Conservation (phyloP, 2,888 invertebrate species). For the Bursaphelenchus okinawaensis region DNA sequence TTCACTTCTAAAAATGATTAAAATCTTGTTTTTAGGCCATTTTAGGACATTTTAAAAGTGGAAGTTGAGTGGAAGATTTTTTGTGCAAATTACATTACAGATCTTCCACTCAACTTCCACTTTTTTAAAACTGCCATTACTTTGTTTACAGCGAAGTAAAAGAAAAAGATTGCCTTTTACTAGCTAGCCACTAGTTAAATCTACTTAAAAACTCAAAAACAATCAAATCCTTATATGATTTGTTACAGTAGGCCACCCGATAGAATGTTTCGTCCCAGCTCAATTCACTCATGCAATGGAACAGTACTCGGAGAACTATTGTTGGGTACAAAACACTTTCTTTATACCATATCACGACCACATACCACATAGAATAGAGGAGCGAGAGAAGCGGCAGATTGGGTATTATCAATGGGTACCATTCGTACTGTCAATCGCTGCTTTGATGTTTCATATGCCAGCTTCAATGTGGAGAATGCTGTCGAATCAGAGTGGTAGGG, state of each 20-base stretch:
- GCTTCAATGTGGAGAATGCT: constrained; percentile 57
- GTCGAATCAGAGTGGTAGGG: constrained; percentile 52
- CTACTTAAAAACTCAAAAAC: too few relatives aligned
- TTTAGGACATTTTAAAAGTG: too few relatives aligned
- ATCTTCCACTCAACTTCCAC: too few relatives aligned
- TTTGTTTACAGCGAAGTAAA: too few relatives aligned
- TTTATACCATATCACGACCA: constrained; percentile 58
- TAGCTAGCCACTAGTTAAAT: too few relatives aligned
- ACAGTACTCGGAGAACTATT: constrained; percentile 61
- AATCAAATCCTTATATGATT: constrained; percentile 5
- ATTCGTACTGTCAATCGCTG: constrained; percentile 55
- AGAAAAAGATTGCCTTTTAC: too few relatives aligned
- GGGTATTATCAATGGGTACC: constrained; percentile 55
- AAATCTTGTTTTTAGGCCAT: too few relatives aligned
- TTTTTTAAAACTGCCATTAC: too few relatives aligned
- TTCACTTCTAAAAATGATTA: too few relatives aligned
- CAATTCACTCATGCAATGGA: constrained; percentile 63
- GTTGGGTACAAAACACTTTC: constrained; percentile 56
- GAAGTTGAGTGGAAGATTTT: too few relatives aligned
- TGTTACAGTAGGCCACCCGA: constrained; percentile 60
- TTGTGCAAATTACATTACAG: too few relatives aligned
- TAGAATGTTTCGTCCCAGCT: constrained; percentile 63
- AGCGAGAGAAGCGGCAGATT: constrained; percentile 55
- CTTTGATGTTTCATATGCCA: constrained; percentile 56
- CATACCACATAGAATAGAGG: constrained; percentile 58